Evolutionary conservation across 1,140 invertebrate species (phyloP), one percentile per base, ranked within the genome.

Genomic region (Trypoxylus dichotomus): DNA sequence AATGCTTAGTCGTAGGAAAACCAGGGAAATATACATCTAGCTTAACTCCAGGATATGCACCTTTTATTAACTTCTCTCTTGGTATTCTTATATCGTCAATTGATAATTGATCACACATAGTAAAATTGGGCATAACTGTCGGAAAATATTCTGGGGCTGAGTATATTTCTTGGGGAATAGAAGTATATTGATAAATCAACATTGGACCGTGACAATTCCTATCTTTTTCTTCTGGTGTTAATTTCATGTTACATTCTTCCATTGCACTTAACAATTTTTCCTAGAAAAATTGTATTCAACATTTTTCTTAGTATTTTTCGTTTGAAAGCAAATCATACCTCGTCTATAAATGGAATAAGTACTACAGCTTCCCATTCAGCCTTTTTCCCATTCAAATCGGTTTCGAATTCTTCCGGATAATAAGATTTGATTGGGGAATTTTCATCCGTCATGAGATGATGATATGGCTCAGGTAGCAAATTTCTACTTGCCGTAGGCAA

Each of bases 291-390:
- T 0, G 7, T 63, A 32, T 25, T 32, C 6, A 74, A 74, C 41
- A 10, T 11, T 29, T 7, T 68, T 68, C n/a, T n/a, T n/a, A n/a
- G 19, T n/a, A 54, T 74, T 37, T 74, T 1, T 15, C n/a, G n/a
- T n/a, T n/a, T n/a, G n/a, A n/a, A n/a, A n/a, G 19, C 13, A 42
- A 54, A n/a, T 75, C 43, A 54, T 75, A 83, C 93, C 89, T 98
- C 96, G 80, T 98, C 93, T 82, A 99, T 99, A 82, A 99, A 98
- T 0, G 97, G 97, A 83, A 99, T 97, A 0, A 99, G 88, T 7
- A 99, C 96, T 0, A 99, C 94, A 25, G 97, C 97, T 87, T 99
- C 98, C 97, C 97, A 99, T 78, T 98, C 96, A 82, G 98, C 94
- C 82, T 91, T 91, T 84, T 99, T 99, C 0, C 97, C 97, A 89